Evolutionary conservation across 1,140 invertebrate genomes (phyloP), one percentile per base, ranked within the genome.

Genomic region (Leptoteleia sp.): DNA sequence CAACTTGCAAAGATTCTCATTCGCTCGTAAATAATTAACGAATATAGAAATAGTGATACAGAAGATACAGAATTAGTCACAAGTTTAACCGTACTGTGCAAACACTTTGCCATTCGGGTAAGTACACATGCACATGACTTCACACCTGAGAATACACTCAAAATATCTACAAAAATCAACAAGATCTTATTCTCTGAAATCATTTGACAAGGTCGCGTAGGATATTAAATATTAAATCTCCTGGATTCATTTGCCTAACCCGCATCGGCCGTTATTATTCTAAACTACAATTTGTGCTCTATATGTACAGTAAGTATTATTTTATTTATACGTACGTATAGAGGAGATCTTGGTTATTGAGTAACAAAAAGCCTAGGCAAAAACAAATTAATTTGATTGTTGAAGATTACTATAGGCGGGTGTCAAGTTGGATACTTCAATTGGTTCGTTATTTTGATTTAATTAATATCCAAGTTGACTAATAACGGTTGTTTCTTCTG

Each of bases 231-330:
- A 33, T 19, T 48, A 38, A 64, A 67, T 72, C 67, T 38, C 45
- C 52, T 61, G 55, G 38, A 61, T 68, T 50, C 22, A 64, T 76
- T 55, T 72, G 47, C 25, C 48, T 67, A 67, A 61, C 68, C 67
- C 76, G 68, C 50, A 70, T 72, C 54, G 62, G 68, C 62, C 72
- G 64, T 52, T 52, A 11, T 38, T 57, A 25, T 48, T 19, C 65
- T 82, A 76, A 54, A 55, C 78, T 82, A 82, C 52, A 17, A 54
- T 83, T 84, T 85, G 80, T 84, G 83, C 82, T 84, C 76, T 61
- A 61, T 85, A 85, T 85, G 72, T 85, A 85, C 80, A 70, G 9
- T 70, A 70, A 84, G 54, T 72, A 80, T 52, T 79, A 71, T 68
- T 59, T 38, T 67, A 43, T 57, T 29, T 43, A 43, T 65, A 38